Evolutionary conservation across 2,888 invertebrate genomes (phyloP), one percentile per base, ranked within the genome.

Genomic region (Patella caerulea): DNA sequence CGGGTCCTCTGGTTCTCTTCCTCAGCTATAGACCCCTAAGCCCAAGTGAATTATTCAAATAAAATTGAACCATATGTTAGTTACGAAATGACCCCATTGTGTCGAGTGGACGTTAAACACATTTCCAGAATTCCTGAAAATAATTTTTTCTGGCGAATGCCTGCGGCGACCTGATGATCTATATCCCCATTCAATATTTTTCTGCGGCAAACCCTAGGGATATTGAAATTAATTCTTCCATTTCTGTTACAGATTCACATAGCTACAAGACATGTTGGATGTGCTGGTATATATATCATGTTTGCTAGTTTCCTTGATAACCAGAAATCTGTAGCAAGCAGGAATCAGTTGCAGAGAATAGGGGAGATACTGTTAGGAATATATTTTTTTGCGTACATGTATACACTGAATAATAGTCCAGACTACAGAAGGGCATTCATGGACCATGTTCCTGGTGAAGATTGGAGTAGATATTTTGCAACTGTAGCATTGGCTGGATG

Each of bases 361-460:
- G 89, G 87, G 59, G 89, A 90, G 78, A 82, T 87, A 7, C 79
- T 88, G 70, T 53, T 88, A 3, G 90, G 90, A 3, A 75, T 88
- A 5, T 90, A 86, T 78, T 83, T 89, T 3, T 78, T 90, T 54
- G 82, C 85, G 9, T 83, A 82, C 74, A 82, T 87, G 7, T 91
- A 89, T 80, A 80, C 86, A 2, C 79, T 91, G 7, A 87, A 90
- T 74, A 87, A 86, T 81, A 87, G 86, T 73, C 79, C 82, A 2
- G 89, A 91, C 81, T 88, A 90, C 77, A 86, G 80, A 53, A 75
- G 83, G 15, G 89, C 87, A 7, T 85, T 91, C 69, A 52, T 85
- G 29, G 76, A 79, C 34, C 87, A 86, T 74, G 82, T 91, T n/a
- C 86, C 88, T 0, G 87, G 88, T 0, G 88, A 86, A 59, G 86